Conservation (phyloP, 30 jellyfish, hydroid and myxozoan genomes). For the Pelagia noctiluca region DNA sequence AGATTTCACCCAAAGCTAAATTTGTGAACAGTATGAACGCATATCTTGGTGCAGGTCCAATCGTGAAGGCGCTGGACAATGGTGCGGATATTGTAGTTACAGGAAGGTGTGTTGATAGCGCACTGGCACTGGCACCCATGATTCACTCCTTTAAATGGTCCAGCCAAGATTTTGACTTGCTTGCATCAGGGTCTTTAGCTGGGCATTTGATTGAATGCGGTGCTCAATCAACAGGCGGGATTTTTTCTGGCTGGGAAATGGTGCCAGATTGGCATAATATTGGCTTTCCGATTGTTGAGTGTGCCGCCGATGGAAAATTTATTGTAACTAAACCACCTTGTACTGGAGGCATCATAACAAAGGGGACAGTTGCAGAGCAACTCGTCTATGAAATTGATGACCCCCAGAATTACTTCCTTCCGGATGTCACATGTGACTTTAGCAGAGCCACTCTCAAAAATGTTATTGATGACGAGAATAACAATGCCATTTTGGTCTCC, state of each 20-base stretch:
- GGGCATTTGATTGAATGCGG: constrained; percentile 95
- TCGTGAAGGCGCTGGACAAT: constrained; percentile 81
- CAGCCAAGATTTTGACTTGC: constrained; percentile 68
- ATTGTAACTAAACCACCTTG: constrained; percentile 88
- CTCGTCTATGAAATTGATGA: constrained; percentile 93
- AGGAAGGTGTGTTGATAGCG: constrained; percentile 95
- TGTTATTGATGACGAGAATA: constrained; percentile 51
- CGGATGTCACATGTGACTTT: constrained; percentile 88
- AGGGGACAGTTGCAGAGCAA: constrained; percentile 90
- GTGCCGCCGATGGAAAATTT: constrained; percentile 80
- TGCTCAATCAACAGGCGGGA: constrained; percentile 95
- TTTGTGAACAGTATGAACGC: constrained; percentile 90
- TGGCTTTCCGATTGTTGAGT: constrained; percentile 91
- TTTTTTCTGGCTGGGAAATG: constrained; percentile 91
- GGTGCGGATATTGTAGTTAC: constrained; percentile 95
- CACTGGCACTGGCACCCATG: constrained; percentile 88
- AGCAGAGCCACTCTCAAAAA: constrained; percentile 49
- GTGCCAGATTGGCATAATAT: constrained; percentile 92
- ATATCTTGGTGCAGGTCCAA: constrained; percentile 93
- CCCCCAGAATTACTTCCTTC: constrained; percentile 83
- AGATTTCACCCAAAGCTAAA: constrained; percentile 41
- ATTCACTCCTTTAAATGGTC: constrained; percentile 79
- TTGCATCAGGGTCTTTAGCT: constrained; percentile 91
- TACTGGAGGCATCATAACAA: constrained; percentile 87
- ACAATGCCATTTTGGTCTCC: constrained; percentile 70